Conservation (phyloP, 2,888 invertebrate genomes). For the Linnaemya vulpina region DNA sequence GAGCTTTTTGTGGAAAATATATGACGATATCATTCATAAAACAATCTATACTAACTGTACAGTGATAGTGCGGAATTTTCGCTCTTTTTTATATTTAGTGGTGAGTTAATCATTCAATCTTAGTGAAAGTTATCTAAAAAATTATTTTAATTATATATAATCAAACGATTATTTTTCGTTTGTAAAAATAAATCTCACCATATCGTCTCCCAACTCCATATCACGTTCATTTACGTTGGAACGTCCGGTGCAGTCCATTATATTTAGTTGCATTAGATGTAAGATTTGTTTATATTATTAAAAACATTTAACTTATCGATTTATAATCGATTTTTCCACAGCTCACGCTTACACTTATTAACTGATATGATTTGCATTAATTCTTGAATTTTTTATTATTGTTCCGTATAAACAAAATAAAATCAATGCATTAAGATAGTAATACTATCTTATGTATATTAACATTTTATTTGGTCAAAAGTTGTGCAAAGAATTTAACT, state of each 20-base stretch:
- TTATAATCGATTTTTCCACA: neutral
- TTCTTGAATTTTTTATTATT: neutral
- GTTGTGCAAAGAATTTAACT: neutral
- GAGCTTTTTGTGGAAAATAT: too few relatives aligned
- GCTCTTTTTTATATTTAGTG: too few relatives aligned
- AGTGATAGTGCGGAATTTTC: too few relatives aligned
- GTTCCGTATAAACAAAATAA: neutral
- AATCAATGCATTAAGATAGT: neutral
- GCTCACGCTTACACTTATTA: neutral
- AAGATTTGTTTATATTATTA: constrained; percentile 32
- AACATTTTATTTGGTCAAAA: neutral
- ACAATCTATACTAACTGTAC: too few relatives aligned
- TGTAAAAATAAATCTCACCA: constrained; percentile 63
- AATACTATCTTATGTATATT: neutral
- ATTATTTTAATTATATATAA: too few relatives aligned
- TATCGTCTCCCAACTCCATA: constrained; percentile 75
- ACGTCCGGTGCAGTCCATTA: constrained; percentile 76
- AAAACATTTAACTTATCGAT: neutral
- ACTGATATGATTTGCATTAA: too few relatives aligned
- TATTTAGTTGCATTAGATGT: constrained; percentile 73
- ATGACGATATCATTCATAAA: too few relatives aligned
- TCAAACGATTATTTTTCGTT: too few relatives aligned
- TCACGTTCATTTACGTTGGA: constrained; percentile 75
- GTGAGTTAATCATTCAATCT: too few relatives aligned
- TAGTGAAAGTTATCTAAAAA: too few relatives aligned